These are phyloP conservation scores for Holothuria glaberrima DNA, from an alignment of 35 echinoderm and acorn worm genomes.

Conservation along the genomic window DNA sequence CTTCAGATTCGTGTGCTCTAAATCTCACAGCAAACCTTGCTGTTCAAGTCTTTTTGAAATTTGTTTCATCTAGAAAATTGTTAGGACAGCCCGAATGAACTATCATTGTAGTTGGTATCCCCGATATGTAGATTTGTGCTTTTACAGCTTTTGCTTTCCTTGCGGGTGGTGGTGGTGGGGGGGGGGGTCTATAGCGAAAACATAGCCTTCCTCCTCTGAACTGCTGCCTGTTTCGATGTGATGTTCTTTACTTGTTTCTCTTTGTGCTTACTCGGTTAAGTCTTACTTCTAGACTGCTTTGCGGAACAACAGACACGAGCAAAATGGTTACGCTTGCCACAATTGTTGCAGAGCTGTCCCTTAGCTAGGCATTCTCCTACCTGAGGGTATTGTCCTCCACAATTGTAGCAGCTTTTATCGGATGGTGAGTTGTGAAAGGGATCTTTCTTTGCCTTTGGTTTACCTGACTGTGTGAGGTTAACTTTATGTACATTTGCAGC, in stretches of 20 bases:
- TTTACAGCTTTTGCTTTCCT: no score
- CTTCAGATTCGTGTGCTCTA: neutral
- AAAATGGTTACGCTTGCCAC: conserved; percentile 29
- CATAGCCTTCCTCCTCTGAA: neutral
- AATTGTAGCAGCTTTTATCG: neutral
- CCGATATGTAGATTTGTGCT: neutral
- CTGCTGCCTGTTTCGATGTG: conserved; percentile 6
- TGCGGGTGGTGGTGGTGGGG: no score
- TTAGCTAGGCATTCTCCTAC: conserved; percentile 26
- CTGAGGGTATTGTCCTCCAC: neutral
- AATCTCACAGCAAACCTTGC: neutral
- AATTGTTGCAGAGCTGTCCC: conserved; percentile 29
- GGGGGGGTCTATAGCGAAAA: no score
- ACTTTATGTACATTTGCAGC: conserved; percentile 1
- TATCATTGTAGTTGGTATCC: conserved; percentile 12
- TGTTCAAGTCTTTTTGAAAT: neutral
- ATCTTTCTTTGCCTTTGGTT: neutral
- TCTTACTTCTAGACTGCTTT: neutral
- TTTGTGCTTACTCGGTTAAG: neutral
- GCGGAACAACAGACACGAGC: neutral
- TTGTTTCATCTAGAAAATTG: neutral
- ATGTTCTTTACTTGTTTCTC: neutral
- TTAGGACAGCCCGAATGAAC: conserved; percentile 6
- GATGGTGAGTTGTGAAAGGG: neutral
- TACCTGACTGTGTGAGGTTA: neutral